phyloP scores from a whole-genome alignment of 2,113 vertebrate species.

The Datnioides undecimradiatus region DNA sequence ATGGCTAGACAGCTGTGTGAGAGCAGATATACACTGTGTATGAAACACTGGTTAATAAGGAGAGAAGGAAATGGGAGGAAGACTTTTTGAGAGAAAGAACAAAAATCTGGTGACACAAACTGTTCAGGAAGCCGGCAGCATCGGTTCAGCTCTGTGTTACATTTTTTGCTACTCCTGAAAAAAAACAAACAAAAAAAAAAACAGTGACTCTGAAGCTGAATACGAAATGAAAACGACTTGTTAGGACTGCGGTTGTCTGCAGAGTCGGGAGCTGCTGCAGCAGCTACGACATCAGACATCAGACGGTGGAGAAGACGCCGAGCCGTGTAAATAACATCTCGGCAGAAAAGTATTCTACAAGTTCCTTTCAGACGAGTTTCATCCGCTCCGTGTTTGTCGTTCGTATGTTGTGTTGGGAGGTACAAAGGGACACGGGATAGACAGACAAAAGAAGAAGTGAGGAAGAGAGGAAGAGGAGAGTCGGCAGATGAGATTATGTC shows the following conservation, averaged over 20 bases:
- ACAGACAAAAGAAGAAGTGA: slow-evolving; percentile 10
- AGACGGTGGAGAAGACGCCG: not conserved
- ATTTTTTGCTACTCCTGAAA: not conserved
- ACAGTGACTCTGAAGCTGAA: slow-evolving; percentile 5
- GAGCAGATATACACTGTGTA: too few relatives aligned
- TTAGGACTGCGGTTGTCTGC: not conserved
- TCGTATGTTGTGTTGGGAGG: not conserved
- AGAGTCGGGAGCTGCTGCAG: not conserved
- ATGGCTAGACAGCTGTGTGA: too few relatives aligned
- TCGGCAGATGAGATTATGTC: slow-evolving; percentile 46
- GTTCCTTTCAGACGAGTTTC: not conserved
- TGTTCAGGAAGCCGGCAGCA: not conserved
- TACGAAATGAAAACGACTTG: slow-evolving; percentile 12
- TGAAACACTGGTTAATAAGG: not conserved
- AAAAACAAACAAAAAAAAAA: not conserved
- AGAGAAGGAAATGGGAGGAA: not conserved
- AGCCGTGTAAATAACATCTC: not conserved
- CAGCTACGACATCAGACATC: not conserved
- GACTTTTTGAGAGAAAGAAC: not conserved
- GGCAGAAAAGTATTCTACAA: not conserved
- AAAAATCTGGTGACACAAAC: not conserved
- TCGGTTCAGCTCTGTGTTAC: not conserved
- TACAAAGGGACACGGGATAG: not conserved
- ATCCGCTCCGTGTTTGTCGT: not conserved
- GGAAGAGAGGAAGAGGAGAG: slow-evolving; percentile 12